A percentile compares a stretch with the other conserved stretches of the same genome.
Evolutionary conservation across 64 coral and sea anemone genomes (phyloP).

Genomic region (Pachyseris speciosa): DNA sequence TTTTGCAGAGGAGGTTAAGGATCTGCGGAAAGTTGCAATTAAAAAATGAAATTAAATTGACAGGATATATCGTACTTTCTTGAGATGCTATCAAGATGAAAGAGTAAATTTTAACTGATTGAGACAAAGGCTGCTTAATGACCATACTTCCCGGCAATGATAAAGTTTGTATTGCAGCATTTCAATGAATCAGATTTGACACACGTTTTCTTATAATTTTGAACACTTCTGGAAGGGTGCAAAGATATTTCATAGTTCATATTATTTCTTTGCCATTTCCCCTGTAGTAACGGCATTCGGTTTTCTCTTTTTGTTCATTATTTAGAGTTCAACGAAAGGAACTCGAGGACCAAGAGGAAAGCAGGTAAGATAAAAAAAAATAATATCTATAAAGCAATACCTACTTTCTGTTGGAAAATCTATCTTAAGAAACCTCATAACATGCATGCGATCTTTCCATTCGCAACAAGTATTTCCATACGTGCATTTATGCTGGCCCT

Average conservation of each 20-base stretch:
- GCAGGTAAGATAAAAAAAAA: constrained; percentile 22
- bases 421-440: neutral
- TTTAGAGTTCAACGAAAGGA: constrained; percentile 13
- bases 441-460: neutral
- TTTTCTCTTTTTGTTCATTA: neutral
- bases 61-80: too few species aligned
- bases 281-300: neutral
- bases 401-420: neutral
- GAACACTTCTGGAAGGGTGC: neutral
- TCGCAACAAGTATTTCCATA: neutral
- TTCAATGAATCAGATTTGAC: neutral
- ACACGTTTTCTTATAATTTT: neutral
- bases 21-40: too few species aligned
- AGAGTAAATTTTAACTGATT: neutral
- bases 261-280: too few species aligned
- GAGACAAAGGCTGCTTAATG: too few species aligned
- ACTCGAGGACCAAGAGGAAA: constrained; percentile 45
- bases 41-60: too few species aligned
- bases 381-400: too few species aligned
- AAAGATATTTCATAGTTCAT: too few species aligned
- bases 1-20: too few species aligned
- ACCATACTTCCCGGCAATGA: neutral
- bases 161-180: neutral
- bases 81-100: too few species aligned
- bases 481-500: neutral